Base-by-base conservation (phyloP, 64 coral and sea anemone species). In the Porites lutea region DNA sequence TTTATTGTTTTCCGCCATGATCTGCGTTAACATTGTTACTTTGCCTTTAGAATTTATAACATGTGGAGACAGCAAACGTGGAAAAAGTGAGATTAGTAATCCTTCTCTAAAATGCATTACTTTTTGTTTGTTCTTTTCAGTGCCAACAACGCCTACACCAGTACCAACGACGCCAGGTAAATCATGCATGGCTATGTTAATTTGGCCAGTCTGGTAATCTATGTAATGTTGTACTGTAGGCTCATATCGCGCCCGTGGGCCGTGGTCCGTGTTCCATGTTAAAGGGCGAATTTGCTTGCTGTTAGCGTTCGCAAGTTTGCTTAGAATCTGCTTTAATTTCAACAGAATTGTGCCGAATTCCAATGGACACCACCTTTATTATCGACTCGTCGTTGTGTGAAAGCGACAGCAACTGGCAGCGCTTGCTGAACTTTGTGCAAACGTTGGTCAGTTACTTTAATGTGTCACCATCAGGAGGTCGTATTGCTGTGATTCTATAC, bases 401-500 rank as follows among this genome's bases (percentile, higher is more conserved):
- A 3, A 46, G 48, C 47, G 44, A 16, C 5, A 15, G 73, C 3
- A 8, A 75, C 47, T 75, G 73, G 73, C 16, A 75, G 16, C 45
- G 73, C 12, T 12, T 75, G 15, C 73, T 75, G 47, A 50, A 49
- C 44, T 75, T 75, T 51, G 73, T 75, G 46, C 73, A 75, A 75
- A 75, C 4, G 12, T 51, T 75, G 19, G 73, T 75, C 2, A 6
- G 13, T 0, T 75, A 51, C 8, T 75, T 87, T 19, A 50, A 87
- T 13, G 86, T 92, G 65, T 37, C 61, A 5, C 19, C 64, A 67
- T 9, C 65, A 48, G 74, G 82, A 15, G 83, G 74, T 4, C 91
- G 70, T 50, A 46, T 92, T 50, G 91, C 91, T 5, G 7, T 87
- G 18, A 70, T 92, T 15, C 22, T 68, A 11, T 88, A 79, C 51